Conservation (phyloP, 2,797 vertebrate genomes). For the Labeo calbasu region DNA sequence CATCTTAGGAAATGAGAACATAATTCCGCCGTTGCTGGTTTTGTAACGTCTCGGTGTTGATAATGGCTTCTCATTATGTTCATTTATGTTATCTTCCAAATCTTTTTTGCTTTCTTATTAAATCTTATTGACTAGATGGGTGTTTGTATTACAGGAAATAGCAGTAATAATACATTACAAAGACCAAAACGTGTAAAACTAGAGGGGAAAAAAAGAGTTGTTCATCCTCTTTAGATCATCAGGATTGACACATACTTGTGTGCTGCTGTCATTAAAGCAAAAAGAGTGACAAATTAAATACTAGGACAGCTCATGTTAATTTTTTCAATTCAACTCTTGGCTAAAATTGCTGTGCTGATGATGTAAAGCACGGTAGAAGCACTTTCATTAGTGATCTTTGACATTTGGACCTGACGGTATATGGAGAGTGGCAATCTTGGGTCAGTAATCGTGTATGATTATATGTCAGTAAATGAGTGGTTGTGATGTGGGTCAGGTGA, state of each 20-base stretch:
- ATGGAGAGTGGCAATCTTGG: conserved; percentile 22
- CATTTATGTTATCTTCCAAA: neutral
- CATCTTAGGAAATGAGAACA: conserved; percentile 12
- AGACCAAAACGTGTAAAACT: neutral
- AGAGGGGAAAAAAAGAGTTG: no score
- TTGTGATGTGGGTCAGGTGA: conserved; percentile 24
- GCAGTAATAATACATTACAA: neutral
- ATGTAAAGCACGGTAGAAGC: neutral
- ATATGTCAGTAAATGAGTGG: conserved; percentile 26
- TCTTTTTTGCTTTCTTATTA: neutral
- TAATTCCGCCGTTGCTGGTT: neutral
- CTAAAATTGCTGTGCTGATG: neutral
- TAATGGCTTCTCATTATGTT: conserved; percentile 11
- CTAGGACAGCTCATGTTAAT: neutral
- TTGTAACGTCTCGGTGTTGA: neutral
- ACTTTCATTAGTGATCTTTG: conserved; percentile 24
- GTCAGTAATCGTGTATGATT: conserved; percentile 21
- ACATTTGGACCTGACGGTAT: conserved; percentile 2
- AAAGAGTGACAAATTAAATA: no score
- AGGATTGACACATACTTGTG: neutral
- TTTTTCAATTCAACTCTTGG: neutral
- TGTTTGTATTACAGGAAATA: conserved; percentile 5
- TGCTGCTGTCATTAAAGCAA: no score
- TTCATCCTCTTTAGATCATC: neutral
- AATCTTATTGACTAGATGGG: neutral